Conservation (phyloP, 2,888 invertebrate species). For the Sialis fuliginosa region DNA sequence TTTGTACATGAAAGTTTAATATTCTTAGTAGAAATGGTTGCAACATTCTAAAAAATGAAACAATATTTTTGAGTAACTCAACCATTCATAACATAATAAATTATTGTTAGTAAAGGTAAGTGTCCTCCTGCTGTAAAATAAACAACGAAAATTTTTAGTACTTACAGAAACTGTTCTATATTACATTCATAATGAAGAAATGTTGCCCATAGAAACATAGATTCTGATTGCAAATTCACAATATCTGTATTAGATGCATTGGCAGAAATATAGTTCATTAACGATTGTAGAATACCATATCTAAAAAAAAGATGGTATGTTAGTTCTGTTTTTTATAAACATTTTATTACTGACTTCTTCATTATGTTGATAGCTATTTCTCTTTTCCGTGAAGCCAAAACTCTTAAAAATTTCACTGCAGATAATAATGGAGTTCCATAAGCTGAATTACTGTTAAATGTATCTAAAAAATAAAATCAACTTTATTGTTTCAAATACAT, state of each 20-base stretch:
- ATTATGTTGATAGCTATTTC: constrained; percentile 33
- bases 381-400: constrained; percentile 43
- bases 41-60: constrained; percentile 16
- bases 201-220: constrained; percentile 36
- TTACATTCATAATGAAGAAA: constrained; percentile 34
- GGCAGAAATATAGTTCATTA: constrained; percentile 36
- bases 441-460: constrained; percentile 14
- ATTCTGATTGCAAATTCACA: constrained; percentile 43
- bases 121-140: neutral
- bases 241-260: constrained; percentile 33
- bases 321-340: constrained; percentile 8
- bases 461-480: no score
- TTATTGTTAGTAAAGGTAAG: constrained; percentile 6
- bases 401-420: constrained; percentile 55
- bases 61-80: neutral
- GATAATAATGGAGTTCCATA: constrained; percentile 50
- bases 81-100: constrained; percentile 20
- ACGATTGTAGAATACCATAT: constrained; percentile 32
- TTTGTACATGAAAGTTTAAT: constrained; percentile 37
- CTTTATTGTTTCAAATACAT: no score
- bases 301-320: constrained; percentile 15
- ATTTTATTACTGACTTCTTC: constrained; percentile 22
- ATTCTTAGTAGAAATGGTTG: constrained; percentile 35
- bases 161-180: constrained; percentile 25
- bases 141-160: constrained; percentile 3